A percentile compares a stretch with the other conserved stretches of the same genome.
phyloP scores from a whole-genome alignment of 2,797 vertebrate species.

The Micropoecilia bifurca region DNA sequence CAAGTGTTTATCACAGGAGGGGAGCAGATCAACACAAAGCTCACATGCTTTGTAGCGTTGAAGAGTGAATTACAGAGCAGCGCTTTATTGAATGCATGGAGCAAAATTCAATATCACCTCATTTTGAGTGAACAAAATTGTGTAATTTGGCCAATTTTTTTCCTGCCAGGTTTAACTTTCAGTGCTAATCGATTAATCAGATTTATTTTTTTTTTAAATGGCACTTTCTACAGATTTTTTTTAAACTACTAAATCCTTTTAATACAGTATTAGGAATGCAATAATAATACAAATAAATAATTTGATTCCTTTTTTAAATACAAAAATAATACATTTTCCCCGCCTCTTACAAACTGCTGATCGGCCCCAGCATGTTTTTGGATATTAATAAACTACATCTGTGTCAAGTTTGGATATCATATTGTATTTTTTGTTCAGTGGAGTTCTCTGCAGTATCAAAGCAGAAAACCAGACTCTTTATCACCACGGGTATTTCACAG shows the following conservation, averaged over 20 bases:
- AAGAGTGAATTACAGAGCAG: background rate
- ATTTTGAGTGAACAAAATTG: background rate
- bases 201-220: too few species aligned
- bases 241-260: too few species aligned
- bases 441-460: background rate
- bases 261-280: too few species aligned
- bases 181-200: too few species aligned
- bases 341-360: background rate
- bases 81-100: background rate
- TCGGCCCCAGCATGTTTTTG: background rate
- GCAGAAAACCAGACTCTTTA: background rate
- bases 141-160: too few species aligned
- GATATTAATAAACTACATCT: background rate
- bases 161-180: too few species aligned
- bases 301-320: too few species aligned
- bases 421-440: background rate
- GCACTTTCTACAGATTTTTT: too few species aligned
- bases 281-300: too few species aligned
- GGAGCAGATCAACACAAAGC: constrained; percentile 46
- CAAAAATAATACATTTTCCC: too few species aligned
- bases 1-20: constrained; percentile 60
- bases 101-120: background rate
- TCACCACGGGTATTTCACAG: background rate
- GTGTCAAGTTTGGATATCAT: background rate
- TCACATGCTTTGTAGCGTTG: background rate